Percentiles rank a stretch among this genome's conserved stretches.
Conservation (phyloP, 2,888 invertebrate species). For the Napeogenes inachia region DNA sequence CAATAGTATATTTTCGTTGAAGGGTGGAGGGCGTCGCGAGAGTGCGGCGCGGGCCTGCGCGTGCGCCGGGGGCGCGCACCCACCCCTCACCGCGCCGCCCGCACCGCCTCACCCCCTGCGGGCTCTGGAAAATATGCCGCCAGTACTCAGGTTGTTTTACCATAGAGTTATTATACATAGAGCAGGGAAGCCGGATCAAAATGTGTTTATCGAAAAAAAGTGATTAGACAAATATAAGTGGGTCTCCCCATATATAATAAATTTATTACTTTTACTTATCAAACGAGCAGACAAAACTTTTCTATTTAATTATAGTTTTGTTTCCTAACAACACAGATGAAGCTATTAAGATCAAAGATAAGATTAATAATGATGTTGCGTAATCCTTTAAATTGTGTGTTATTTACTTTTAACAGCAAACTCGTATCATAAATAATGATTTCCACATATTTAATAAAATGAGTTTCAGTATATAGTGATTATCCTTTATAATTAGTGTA, state of each 20-base stretch:
- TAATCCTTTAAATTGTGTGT: neutral
- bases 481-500: no score
- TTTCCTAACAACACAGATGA: neutral
- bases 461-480: no score
- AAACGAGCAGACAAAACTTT: no score
- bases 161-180: no score
- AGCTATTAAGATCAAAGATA: neutral
- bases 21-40: constrained; percentile 75
- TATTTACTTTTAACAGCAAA: neutral
- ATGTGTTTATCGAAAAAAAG: no score
- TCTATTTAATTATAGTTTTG: neutral
- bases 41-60: constrained; percentile 61
- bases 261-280: no score
- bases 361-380: neutral
- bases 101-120: constrained; percentile 74
- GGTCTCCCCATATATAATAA: no score
- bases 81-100: constrained; percentile 57
- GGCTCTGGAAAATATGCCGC: constrained; percentile 65
- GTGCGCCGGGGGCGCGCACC: constrained; percentile 62
- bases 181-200: no score
- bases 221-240: no score
- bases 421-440: neutral
- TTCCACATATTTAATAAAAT: no score
- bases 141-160: constrained; percentile 61
- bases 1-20: constrained; percentile 20